Evolutionary conservation across 2,888 invertebrate species (phyloP).

Genomic region (Nymphalis c-album): DNA sequence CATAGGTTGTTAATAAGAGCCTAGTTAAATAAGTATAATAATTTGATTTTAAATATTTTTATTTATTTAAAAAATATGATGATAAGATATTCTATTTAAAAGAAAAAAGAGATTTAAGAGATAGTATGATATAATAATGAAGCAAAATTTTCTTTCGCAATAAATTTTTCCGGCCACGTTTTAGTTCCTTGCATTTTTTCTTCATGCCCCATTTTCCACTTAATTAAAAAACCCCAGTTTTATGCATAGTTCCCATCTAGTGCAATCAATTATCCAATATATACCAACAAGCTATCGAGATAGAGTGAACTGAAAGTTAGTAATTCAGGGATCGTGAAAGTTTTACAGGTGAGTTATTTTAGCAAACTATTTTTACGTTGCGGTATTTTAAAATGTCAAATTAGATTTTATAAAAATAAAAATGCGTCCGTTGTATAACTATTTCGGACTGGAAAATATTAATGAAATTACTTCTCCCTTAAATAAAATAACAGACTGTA

Average conservation of each 20-base stretch:
- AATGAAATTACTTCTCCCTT: too few species aligned
- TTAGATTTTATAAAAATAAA: not conserved
- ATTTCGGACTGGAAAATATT: too few species aligned
- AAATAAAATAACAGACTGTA: too few species aligned
- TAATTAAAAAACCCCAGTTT: conserved; percentile 10
- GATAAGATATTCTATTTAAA: too few species aligned
- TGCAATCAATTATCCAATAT: conserved; percentile 27
- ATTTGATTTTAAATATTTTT: too few species aligned
- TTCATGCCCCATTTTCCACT: conserved; percentile 8
- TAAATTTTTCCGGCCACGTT: not conserved
- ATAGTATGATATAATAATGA: not conserved
- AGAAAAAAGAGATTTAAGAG: not conserved
- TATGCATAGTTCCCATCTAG: conserved; percentile 13
- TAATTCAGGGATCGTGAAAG: not conserved
- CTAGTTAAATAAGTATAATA: too few species aligned
- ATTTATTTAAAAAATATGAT: too few species aligned
- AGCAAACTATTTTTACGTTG: not conserved
- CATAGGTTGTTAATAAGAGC: too few species aligned
- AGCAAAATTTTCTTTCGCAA: conserved; percentile 5
- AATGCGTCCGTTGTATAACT: not conserved
- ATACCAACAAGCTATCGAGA: conserved; percentile 21
- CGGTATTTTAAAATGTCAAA: not conserved
- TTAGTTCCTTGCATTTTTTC: not conserved
- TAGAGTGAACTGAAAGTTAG: conserved; percentile 4
- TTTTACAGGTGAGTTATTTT: not conserved